A percentile compares a stretch with the other conserved stretches of the same genome.
Evolutionary conservation across 2,113 vertebrate genomes (phyloP).

Genomic region (Cricetomys ansorgei): DNA sequence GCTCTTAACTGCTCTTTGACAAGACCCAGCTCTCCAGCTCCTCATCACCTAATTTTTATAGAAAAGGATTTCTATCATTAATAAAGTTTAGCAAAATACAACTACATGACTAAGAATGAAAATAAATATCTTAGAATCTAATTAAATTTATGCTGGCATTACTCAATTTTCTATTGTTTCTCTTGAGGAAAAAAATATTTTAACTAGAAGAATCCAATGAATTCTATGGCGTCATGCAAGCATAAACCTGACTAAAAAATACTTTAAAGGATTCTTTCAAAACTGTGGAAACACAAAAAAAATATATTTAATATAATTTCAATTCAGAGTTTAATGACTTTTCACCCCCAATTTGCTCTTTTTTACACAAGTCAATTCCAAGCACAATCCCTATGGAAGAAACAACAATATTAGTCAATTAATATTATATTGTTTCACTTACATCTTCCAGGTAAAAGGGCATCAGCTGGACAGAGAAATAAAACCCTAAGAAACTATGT

Average conservation of each 20-base stretch:
- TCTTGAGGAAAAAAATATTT: constrained; percentile 18
- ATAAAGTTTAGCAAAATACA: background rate
- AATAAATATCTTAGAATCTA: background rate
- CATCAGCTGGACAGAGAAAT: background rate
- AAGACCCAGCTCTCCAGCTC: background rate
- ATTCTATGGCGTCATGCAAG: background rate
- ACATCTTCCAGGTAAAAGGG: constrained; percentile 10
- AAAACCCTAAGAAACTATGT: background rate
- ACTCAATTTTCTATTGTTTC: constrained; percentile 2
- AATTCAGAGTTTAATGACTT: background rate
- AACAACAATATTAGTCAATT: background rate
- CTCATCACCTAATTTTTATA: background rate
- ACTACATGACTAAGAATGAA: background rate
- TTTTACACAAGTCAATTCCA: background rate
- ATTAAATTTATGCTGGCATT: background rate
- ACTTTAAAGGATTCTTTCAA: background rate
- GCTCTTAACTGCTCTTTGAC: background rate
- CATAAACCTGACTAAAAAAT: background rate
- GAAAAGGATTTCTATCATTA: background rate
- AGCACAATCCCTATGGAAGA: background rate
- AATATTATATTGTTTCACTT: background rate
- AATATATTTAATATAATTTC: background rate
- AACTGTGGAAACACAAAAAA: background rate
- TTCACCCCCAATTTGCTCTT: background rate
- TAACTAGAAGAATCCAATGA: background rate